Evolutionary conservation across 2,888 invertebrate species (phyloP).

Genomic region (Coleophora flavipennella): DNA sequence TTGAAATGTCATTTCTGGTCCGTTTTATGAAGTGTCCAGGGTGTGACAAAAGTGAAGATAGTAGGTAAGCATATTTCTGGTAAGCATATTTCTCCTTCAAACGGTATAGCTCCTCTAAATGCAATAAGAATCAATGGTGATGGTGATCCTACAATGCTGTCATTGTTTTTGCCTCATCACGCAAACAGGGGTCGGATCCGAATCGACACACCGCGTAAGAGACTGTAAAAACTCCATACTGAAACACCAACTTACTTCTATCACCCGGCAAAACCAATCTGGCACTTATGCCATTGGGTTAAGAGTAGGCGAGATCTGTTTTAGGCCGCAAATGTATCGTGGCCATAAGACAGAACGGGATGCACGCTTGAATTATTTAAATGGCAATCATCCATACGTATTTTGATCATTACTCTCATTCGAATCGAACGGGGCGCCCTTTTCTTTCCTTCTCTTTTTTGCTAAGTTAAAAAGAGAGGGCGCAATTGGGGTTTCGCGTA

Average conservation of each 20-base stretch:
- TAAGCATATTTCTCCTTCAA: no score
- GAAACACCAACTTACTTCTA: slow-evolving; percentile 20
- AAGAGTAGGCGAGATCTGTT: slow-evolving; percentile 12
- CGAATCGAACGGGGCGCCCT: slow-evolving; percentile 41
- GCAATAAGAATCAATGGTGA: neutral
- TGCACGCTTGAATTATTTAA: slow-evolving; percentile 67
- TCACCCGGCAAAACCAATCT: slow-evolving; percentile 13
- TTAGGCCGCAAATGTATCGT: slow-evolving; percentile 14
- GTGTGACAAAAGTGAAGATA: no score
- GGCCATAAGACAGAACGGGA: slow-evolving; percentile 43
- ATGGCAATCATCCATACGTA: slow-evolving; percentile 64
- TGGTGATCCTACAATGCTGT: slow-evolving; percentile 8
- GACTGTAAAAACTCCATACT: slow-evolving; percentile 65
- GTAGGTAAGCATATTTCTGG: no score
- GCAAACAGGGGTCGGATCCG: slow-evolving; percentile 42
- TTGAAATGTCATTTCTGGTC: no score
- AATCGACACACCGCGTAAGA: slow-evolving; percentile 66
- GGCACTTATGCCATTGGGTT: slow-evolving; percentile 14
- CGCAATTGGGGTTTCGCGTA: slow-evolving; percentile 25
- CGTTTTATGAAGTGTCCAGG: no score
- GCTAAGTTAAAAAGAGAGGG: slow-evolving; percentile 25
- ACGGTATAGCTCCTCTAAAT: neutral
- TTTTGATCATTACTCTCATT: slow-evolving; percentile 66
- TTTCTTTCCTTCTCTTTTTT: slow-evolving; percentile 25
- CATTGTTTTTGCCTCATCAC: slow-evolving; percentile 61